Base-by-base conservation (phyloP, 2,797 vertebrate genomes). In the Erethizon dorsatum region DNA sequence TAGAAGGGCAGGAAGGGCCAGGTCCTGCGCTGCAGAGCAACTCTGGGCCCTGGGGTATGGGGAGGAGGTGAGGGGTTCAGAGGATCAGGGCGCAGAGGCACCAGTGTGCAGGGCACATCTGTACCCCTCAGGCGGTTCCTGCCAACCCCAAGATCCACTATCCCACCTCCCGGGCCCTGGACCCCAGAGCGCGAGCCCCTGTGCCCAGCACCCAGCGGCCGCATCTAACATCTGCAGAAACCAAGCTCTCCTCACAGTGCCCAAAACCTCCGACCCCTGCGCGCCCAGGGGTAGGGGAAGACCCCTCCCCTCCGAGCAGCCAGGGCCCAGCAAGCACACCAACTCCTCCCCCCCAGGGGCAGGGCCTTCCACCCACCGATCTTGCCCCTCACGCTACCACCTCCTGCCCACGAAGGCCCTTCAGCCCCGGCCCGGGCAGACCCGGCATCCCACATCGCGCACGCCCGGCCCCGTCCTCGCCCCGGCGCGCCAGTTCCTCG, bases 241-340 rank as follows among this genome's bases (percentile, higher is more conserved):
- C 0, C 24, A 28, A 8, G 45, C 61, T 45, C 63, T 6, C 24
- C 47, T 13, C 0, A 0, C 41, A 6, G 67, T 9, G 67, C 10
- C 63, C 37, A 33, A 12, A 14, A 31, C 65, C 59, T 78, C 71
- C 47, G 59, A 56, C 9, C 84, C 67, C 56, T 1, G 0, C 6
- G 63, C n/a, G n/a, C n/a, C n/a, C n/a, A n/a, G n/a, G n/a, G n/a
- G n/a, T n/a, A n/a, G n/a, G n/a, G n/a, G n/a, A n/a, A n/a, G 54
- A 15, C 61, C 61, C 59, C 6, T 26, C 6, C 87, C 61, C 41
- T 73, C 1, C 8, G 22, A 12, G 57, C 57, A 71, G 37, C 59
- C 20, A 28, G 78, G 41, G 15, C 52, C 31, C 41, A 63, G 83
- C 33, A 73, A 41, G 37, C 10, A 56, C 28, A 26, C 67, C 52